Evolutionary conservation across 2,888 invertebrate genomes (phyloP).

Genomic region (Drosophila acutilabella): DNA sequence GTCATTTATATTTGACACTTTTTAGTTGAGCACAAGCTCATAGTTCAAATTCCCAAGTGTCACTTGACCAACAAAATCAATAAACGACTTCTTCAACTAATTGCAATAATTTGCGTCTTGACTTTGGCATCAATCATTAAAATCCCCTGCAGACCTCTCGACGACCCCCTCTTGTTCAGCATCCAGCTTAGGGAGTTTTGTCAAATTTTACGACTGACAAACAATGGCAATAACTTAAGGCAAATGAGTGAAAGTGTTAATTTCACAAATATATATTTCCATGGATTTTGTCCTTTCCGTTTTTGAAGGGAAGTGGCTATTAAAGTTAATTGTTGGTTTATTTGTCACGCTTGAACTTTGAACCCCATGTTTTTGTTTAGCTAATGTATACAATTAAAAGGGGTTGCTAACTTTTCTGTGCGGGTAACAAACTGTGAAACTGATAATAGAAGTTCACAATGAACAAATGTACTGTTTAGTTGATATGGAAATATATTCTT

Average conservation of each 20-base stretch:
- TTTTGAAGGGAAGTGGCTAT: constrained; percentile 55
- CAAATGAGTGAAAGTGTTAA: constrained; percentile 68
- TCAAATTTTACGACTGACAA: constrained; percentile 46
- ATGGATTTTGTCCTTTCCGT: constrained; percentile 10
- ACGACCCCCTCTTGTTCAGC: too few species aligned
- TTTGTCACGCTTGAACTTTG: constrained; percentile 79
- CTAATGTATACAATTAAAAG: constrained; percentile 64
- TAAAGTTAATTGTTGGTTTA: constrained; percentile 74
- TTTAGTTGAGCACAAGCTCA: constrained; percentile 14
- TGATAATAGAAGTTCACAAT: constrained; percentile 8
- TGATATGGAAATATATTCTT: too few species aligned
- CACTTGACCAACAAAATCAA: constrained; percentile 69
- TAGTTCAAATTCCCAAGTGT: constrained; percentile 66
- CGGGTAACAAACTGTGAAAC: constrained; percentile 51
- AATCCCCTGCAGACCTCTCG: constrained; percentile 11
- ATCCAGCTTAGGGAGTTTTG: constrained; percentile 21
- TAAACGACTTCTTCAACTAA: constrained; percentile 63
- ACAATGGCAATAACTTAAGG: constrained; percentile 32
- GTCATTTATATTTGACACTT: constrained; percentile 39
- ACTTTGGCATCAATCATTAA: constrained; percentile 25
- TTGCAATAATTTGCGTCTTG: constrained; percentile 71
- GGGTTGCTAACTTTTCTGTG: constrained; percentile 48
- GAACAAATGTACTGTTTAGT: neutral
- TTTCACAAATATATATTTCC: constrained; percentile 65
- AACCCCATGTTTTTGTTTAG: constrained; percentile 60